phyloP scores from a whole-genome alignment of 2,113 vertebrate species.

The Triplophysa rosa region DNA sequence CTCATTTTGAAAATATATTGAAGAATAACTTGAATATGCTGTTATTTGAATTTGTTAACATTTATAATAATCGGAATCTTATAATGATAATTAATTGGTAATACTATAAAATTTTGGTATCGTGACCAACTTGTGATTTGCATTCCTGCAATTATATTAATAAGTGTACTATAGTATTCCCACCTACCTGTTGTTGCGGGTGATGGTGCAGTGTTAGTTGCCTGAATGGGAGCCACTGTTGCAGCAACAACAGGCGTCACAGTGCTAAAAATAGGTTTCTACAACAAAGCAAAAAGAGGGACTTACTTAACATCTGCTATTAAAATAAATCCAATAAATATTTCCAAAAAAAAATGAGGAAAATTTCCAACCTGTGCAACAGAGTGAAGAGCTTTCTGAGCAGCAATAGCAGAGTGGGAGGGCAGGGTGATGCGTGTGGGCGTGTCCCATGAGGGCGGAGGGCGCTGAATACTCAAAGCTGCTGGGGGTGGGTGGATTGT shows the following conservation, averaged over 20 bases:
- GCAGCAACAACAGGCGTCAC: conserved; percentile 94
- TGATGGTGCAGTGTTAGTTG: conserved; percentile 91
- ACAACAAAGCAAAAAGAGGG: background rate
- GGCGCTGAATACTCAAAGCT: conserved; percentile 89
- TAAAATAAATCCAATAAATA: background rate
- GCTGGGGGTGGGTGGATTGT: conserved; percentile 88
- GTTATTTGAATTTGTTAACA: no score
- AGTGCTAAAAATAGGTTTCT: conserved; percentile 96
- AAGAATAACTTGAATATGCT: no score
- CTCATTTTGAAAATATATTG: no score
- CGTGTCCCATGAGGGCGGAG: conserved; percentile 82
- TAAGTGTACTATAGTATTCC: background rate
- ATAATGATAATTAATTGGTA: no score
- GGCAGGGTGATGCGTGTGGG: conserved; percentile 88
- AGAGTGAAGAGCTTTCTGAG: conserved; percentile 88
- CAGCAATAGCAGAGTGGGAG: conserved; percentile 87
- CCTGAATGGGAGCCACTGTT: conserved; percentile 95
- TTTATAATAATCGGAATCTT: no score
- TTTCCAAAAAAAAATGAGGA: background rate
- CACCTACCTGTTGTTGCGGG: conserved; percentile 85
- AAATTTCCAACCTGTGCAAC: conserved; percentile 84
- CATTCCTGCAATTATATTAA: no score
- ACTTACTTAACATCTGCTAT: background rate
- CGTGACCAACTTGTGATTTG: no score
- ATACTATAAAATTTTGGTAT: no score